A percentile compares a stretch with the other conserved stretches of the same genome.
These are phyloP conservation scores for Emydura subglobosa DNA, from an alignment of 2,113 vertebrate genomes.

Conservation along the genomic window DNA sequence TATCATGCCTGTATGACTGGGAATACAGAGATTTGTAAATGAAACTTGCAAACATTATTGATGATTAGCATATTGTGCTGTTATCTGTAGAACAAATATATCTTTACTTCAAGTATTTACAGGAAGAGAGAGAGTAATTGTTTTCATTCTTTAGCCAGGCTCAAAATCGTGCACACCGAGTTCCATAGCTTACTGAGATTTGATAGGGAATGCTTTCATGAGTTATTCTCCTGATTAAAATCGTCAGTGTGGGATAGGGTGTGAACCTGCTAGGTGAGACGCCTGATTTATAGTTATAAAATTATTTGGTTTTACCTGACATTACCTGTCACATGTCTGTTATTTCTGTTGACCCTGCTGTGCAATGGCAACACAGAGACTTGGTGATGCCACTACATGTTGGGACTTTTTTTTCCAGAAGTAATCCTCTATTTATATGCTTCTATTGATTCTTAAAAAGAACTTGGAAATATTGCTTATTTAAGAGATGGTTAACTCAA, in stretches of 20 bases:
- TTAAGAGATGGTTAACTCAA: neutral
- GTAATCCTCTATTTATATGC: neutral
- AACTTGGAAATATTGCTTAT: neutral
- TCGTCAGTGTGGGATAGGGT: neutral
- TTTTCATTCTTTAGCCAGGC: neutral
- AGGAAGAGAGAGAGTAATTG: neutral
- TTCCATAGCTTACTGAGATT: fast-evolving
- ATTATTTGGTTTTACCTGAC: neutral
- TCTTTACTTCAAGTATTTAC: neutral
- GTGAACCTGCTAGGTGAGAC: neutral
- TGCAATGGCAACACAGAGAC: neutral
- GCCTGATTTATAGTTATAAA: neutral
- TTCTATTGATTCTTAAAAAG: neutral
- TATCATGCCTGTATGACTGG: neutral
- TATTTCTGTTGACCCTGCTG: neutral
- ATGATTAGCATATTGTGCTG: neutral
- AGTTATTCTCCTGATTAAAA: neutral
- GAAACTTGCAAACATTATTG: neutral
- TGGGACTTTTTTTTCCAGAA: too few relatives aligned
- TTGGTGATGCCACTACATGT: neutral
- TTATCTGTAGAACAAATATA: neutral
- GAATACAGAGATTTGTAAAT: neutral
- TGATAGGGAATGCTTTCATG: neutral
- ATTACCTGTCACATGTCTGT: neutral
- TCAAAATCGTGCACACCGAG: neutral